Percentiles rank a stretch among this genome's conserved stretches.
Conservation (phyloP, 2,888 invertebrate species). For the Campoplex nolae region DNA sequence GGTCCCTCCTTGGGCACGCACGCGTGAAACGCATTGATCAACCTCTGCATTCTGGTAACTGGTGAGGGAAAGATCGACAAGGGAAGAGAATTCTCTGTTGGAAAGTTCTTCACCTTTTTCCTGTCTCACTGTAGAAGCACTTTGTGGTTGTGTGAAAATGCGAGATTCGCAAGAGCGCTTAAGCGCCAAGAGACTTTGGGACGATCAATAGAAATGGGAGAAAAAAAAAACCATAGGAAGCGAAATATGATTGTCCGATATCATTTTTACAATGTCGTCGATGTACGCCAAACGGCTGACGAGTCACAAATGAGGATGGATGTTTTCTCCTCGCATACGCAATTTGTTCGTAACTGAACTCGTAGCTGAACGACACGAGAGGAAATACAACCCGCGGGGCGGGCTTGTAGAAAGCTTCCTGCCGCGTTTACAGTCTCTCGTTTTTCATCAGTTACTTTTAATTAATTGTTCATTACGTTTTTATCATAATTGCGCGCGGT, state of each 20-base stretch:
- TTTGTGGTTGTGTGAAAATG: neutral
- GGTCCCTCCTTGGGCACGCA: slow-evolving; percentile 77
- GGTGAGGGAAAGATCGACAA: neutral
- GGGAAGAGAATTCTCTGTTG: neutral
- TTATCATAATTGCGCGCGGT: slow-evolving; percentile 44
- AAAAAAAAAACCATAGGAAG: neutral
- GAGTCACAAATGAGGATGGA: neutral
- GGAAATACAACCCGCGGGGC: slow-evolving; percentile 53
- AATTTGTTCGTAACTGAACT: slow-evolving; percentile 45
- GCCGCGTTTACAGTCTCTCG: slow-evolving; percentile 45
- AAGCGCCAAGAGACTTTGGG: neutral
- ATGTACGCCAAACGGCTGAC: neutral
- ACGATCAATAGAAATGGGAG: neutral
- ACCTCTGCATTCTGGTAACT: neutral
- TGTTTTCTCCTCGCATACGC: slow-evolving; percentile 26
- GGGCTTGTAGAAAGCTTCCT: slow-evolving; percentile 62
- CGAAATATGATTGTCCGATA: neutral
- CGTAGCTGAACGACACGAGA: slow-evolving; percentile 36
- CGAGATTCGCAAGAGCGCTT: neutral
- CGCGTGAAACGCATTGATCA: slow-evolving; percentile 1
- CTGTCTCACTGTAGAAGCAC: neutral
- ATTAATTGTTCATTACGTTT: slow-evolving; percentile 6
- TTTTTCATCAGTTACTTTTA: slow-evolving; percentile 15
- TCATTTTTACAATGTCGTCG: neutral
- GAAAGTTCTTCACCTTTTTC: neutral